phyloP scores from a whole-genome alignment of 2,113 vertebrate genomes.

The Tamias sibiricus region DNA sequence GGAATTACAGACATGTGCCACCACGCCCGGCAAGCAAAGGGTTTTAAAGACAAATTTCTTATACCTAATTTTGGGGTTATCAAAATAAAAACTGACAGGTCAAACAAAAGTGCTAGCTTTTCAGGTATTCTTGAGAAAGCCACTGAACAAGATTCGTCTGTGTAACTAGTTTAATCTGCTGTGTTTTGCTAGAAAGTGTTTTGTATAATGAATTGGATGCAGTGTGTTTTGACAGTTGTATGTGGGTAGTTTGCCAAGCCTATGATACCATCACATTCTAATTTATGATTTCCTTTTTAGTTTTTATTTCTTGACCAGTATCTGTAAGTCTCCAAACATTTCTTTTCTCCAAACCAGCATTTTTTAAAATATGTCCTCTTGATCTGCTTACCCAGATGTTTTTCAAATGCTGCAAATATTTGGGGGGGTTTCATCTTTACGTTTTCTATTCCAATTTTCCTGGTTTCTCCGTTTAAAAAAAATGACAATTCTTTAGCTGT shows the following conservation, averaged over 20 bases:
- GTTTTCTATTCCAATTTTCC: slow-evolving; percentile 5
- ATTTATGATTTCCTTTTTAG: slow-evolving; percentile 4
- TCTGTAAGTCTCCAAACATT: background rate
- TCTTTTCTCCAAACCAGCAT: background rate
- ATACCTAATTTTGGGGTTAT: background rate
- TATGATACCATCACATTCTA: background rate
- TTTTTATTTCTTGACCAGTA: background rate
- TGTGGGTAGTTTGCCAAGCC: background rate
- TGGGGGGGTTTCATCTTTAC: background rate
- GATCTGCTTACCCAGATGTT: background rate
- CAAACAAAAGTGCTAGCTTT: background rate
- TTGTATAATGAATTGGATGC: background rate
- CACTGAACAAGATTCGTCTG: background rate
- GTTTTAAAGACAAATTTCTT: background rate
- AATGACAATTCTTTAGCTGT: background rate
- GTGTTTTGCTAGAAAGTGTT: background rate
- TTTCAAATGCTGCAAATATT: background rate
- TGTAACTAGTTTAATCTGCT: background rate
- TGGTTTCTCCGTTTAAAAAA: background rate
- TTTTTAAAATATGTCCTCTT: background rate
- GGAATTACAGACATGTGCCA: no score
- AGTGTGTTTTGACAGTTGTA: background rate
- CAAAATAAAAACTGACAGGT: background rate
- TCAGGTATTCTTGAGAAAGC: background rate
- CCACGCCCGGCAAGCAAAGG: background rate